These are phyloP conservation scores for Anorthoa munda DNA, from an alignment of 2,888 invertebrate genomes.

Conservation along the genomic window DNA sequence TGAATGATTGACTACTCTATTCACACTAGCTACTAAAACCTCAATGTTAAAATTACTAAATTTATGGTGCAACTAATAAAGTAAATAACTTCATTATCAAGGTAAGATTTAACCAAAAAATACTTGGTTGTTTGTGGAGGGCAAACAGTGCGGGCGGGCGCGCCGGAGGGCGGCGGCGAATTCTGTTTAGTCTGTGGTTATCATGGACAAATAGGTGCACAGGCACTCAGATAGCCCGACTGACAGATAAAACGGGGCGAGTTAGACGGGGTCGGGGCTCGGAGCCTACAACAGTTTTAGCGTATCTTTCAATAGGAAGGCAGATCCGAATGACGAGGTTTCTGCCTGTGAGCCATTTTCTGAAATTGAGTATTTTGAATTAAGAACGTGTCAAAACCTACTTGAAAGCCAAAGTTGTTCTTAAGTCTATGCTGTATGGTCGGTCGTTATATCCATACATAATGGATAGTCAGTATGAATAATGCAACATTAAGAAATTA, in stretches of 20 bases:
- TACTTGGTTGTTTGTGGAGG: slow-evolving; percentile 78
- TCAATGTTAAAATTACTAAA: slow-evolving; percentile 55
- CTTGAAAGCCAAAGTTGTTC: too few relatives aligned
- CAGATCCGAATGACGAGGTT: background rate
- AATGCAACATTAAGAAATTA: background rate
- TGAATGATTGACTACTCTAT: slow-evolving; percentile 27
- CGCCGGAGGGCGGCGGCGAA: slow-evolving; percentile 79
- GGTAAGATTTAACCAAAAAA: slow-evolving; percentile 72
- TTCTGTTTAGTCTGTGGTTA: slow-evolving; percentile 82
- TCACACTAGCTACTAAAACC: slow-evolving; percentile 24
- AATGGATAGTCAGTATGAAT: background rate
- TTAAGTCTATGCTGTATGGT: background rate
- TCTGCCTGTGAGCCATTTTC: background rate
- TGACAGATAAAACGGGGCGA: slow-evolving; percentile 66
- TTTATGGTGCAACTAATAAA: slow-evolving; percentile 66
- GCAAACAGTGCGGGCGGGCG: slow-evolving; percentile 86
- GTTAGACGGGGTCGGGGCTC: slow-evolving; percentile 39
- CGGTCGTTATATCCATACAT: background rate
- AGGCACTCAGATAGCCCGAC: slow-evolving; percentile 68
- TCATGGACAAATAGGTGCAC: slow-evolving; percentile 83
- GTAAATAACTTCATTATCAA: slow-evolving; percentile 67
- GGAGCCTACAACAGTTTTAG: slow-evolving; percentile 9
- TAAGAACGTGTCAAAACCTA: too few relatives aligned
- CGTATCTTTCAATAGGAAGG: background rate
- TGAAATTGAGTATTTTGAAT: too few relatives aligned